Conservation (phyloP, 1,140 invertebrate species). For the Hylaeus anthracinus region DNA sequence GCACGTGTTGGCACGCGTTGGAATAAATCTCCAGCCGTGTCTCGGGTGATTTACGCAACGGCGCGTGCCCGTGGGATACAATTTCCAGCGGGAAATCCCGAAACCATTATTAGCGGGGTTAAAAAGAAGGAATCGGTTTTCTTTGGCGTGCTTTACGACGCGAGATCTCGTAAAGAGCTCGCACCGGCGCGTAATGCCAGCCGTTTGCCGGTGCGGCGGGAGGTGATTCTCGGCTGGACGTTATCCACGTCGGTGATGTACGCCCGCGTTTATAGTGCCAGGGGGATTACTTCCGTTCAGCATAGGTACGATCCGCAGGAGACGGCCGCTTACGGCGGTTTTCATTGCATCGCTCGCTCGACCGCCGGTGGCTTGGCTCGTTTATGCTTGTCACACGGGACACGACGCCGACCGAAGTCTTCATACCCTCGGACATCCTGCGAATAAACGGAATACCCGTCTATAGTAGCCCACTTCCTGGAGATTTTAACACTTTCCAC, state of each 20-base stretch:
- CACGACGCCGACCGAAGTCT: constrained; percentile 32
- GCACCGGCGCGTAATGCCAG: constrained; percentile 17
- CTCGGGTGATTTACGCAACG: not conserved
- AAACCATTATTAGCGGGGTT: not conserved
- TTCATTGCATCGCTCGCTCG: constrained; percentile 24
- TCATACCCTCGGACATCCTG: constrained; percentile 17
- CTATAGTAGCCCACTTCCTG: not conserved
- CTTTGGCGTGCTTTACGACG: constrained; percentile 13
- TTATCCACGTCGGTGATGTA: constrained; percentile 50
- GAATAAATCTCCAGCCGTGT: not conserved
- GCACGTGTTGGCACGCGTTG: not conserved
- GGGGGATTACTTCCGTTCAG: constrained; percentile 46
- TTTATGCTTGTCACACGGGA: constrained; percentile 45
- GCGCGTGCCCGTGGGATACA: not conserved
- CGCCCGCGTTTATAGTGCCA: constrained; percentile 41
- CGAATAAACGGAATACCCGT: not conserved
- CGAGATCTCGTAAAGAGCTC: constrained; percentile 29
- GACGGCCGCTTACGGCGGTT: constrained; percentile 24
- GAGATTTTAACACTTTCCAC: too few relatives aligned
- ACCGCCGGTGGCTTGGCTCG: constrained; percentile 19
- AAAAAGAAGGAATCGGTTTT: constrained; percentile 11
- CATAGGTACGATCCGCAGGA: constrained; percentile 23
- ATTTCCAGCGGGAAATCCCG: not conserved
- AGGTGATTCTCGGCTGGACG: constrained; percentile 49
- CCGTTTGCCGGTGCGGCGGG: constrained; percentile 17